phyloP scores from a whole-genome alignment of 2,113 vertebrate species.

The Pollimyrus isidori region DNA sequence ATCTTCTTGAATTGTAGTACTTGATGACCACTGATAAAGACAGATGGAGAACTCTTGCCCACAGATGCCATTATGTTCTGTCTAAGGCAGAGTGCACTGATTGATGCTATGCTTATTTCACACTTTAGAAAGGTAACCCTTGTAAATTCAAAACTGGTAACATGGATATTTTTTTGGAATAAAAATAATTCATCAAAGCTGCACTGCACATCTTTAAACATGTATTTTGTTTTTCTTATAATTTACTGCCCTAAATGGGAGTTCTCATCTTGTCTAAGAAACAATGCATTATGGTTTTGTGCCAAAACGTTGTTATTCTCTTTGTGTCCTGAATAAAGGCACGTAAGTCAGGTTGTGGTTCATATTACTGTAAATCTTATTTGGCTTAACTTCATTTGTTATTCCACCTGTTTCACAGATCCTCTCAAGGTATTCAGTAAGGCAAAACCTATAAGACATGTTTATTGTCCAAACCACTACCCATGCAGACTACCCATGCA shows the following conservation, averaged over 20 bases:
- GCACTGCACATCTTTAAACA: neutral
- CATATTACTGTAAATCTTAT: conserved; percentile 36
- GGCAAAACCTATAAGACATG: conserved; percentile 62
- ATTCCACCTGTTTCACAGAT: conserved; percentile 70
- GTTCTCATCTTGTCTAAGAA: neutral
- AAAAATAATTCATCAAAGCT: neutral
- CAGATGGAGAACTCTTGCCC: neutral
- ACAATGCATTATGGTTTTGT: neutral
- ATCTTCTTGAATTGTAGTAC: neutral
- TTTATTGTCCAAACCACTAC: conserved; percentile 67
- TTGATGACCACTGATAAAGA: conserved; percentile 6
- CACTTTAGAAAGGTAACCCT: neutral
- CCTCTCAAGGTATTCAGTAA: conserved; percentile 63
- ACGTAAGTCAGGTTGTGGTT: conserved; percentile 24
- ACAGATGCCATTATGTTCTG: neutral
- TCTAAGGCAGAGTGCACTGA: neutral
- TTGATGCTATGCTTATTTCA: neutral
- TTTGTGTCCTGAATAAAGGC: neutral
- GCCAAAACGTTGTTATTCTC: neutral
- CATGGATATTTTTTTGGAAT: neutral
- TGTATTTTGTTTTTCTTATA: neutral
- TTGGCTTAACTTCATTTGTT: conserved; percentile 53
- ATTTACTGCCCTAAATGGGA: neutral
- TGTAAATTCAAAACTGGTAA: neutral
- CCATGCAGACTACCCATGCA: conserved; percentile 54